Base-by-base conservation (phyloP, 2,113 vertebrate genomes). In the Zosterops lateralis region DNA sequence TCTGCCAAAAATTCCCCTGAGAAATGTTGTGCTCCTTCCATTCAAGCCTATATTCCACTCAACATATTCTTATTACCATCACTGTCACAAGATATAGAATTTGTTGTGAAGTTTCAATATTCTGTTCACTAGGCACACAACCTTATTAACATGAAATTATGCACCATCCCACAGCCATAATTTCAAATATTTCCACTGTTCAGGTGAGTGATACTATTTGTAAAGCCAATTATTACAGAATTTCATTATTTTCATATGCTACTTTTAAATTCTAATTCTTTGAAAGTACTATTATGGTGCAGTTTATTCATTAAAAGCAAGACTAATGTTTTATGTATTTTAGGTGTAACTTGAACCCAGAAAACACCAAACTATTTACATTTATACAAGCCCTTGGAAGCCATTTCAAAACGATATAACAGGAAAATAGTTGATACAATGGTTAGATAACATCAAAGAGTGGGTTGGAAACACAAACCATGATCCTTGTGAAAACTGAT, bases 361-460 rank as follows among this genome's bases (percentile, higher is more conserved):
- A 93, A 94, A 95, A 87, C 1, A 1, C 53, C 61, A 44, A 75
- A 61, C 36, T 77, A 80, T 82, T 93, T 78, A 82, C 79, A 75
- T 84, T 94, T 66, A 34, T 61, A 89, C 89, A 80, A 87, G 84
- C 65, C 79, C 86, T 85, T 92, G 89, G 80, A 94, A 93, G 82
- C 60, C 48, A 66, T 87, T 89, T 93, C 65, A 87, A 91, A 89
- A 75, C 75, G 62, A 89, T 68, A 66, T 80, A 95, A 77, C 51
- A 95, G 94, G 85, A 79, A 97, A 94, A 68, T 53, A 80, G 87
- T 84, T 92, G 93, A 92, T 93, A 94, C 91, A 92, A 70, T 66
- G 34, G 78, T 67, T 73, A 93, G 96, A 95, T 86, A 96, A 92
- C 90, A 93, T 96, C 91, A 97, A 95, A 97, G 95, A 90, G 64